Conservation (phyloP, 1,140 invertebrate genomes). For the Melitaea cinxia region DNA sequence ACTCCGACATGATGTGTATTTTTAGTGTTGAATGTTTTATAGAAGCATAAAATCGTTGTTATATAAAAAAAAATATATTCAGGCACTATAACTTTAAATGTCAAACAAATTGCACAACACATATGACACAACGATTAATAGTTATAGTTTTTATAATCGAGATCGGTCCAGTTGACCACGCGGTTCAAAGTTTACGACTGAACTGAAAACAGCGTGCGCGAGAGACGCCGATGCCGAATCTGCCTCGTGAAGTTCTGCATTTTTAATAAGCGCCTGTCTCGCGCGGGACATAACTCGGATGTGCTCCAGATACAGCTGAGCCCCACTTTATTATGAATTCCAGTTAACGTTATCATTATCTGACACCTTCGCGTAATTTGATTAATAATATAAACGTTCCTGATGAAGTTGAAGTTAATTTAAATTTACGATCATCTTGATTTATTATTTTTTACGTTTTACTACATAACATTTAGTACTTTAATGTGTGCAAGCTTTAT, state of each 20-base stretch:
- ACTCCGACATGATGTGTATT: not conserved
- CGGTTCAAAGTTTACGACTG: slow-evolving; percentile 31
- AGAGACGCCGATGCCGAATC: slow-evolving; percentile 67
- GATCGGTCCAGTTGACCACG: slow-evolving; percentile 23
- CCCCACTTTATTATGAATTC: slow-evolving; percentile 75
- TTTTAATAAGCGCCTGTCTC: slow-evolving; percentile 78
- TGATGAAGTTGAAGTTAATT: slow-evolving; percentile 4
- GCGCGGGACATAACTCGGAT: slow-evolving; percentile 78
- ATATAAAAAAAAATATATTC: too few species aligned
- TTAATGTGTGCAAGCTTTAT: too few species aligned
- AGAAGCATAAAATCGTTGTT: not conserved
- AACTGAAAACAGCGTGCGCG: slow-evolving; percentile 65
- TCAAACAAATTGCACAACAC: not conserved
- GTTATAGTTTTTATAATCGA: not conserved
- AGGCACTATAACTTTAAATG: not conserved
- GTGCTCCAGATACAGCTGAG: slow-evolving; percentile 72
- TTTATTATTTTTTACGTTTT: not conserved
- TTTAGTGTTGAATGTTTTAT: not conserved
- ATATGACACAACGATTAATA: not conserved
- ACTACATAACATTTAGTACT: too few species aligned
- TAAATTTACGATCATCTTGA: slow-evolving; percentile 9
- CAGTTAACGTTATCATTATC: slow-evolving; percentile 79
- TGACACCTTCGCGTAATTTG: slow-evolving; percentile 67
- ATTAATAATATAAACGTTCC: slow-evolving; percentile 60
- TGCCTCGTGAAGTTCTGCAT: slow-evolving; percentile 75